Percentiles rank a stretch among this genome's conserved stretches.
Evolutionary conservation across 2,113 vertebrate species (phyloP).

Genomic region (Diadophis punctatus): DNA sequence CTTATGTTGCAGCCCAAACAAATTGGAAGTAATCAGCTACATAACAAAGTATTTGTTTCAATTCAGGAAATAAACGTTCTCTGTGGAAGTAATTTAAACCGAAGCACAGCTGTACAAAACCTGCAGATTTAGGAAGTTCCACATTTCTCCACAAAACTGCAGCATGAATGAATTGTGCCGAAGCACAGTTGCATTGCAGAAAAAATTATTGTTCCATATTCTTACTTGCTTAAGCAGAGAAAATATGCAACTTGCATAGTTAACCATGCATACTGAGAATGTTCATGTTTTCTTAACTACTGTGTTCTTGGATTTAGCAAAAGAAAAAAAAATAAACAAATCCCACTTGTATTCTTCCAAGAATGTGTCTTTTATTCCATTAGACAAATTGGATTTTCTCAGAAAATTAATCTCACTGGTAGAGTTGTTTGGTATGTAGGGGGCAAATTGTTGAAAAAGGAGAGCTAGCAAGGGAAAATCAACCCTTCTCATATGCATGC

Average conservation of each 20-base stretch:
- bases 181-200: neutral
- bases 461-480: neutral
- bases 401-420: neutral
- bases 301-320: neutral
- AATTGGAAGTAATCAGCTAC: neutral
- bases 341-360: neutral
- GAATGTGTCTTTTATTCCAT: neutral
- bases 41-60: neutral
- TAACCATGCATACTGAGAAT: neutral
- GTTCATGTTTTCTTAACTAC: neutral
- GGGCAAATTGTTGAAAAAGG: neutral
- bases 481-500: neutral
- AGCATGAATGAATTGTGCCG: neutral
- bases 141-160: neutral
- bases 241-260: neutral
- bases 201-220: constrained; percentile 18
- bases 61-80: neutral
- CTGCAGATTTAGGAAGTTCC: neutral
- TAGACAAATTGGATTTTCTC: neutral
- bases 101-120: neutral
- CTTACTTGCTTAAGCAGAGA: neutral
- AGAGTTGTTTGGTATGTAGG: neutral
- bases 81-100: constrained; percentile 1
- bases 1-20: neutral
- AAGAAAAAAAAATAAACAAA: neutral